Evolutionary conservation across 2,888 invertebrate genomes (phyloP).

Genomic region (Dilophus febrilis): DNA sequence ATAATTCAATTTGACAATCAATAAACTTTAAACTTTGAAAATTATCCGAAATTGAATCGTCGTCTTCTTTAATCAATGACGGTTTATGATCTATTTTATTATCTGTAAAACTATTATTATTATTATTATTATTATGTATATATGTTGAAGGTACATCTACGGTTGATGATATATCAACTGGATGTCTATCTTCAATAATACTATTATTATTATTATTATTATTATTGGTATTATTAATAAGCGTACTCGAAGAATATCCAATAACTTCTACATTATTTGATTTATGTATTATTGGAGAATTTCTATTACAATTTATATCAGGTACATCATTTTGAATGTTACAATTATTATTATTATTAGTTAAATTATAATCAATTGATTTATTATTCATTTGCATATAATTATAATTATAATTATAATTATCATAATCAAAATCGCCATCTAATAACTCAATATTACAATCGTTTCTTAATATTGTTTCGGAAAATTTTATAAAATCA

Average conservation of each 20-base stretch:
- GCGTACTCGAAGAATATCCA: no score
- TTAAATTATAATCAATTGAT: conserved; percentile 16
- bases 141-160: conserved; percentile 4
- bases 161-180: no score
- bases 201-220: no score
- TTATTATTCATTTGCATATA: conserved; percentile 17
- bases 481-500: conserved; percentile 19
- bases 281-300: no score
- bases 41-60: background rate
- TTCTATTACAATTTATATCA: no score
- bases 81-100: background rate
- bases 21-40: conserved; percentile 17
- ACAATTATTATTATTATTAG: conserved; percentile 6
- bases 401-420: no score
- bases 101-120: background rate
- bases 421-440: no score
- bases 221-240: no score
- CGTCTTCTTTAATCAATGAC: background rate
- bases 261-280: no score
- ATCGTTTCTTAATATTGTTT: conserved; percentile 20
- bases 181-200: no score
- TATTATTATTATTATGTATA: conserved; percentile 11
- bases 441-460: no score
- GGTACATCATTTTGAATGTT: conserved; percentile 2
- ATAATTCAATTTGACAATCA: conserved; percentile 26